Conservation (phyloP, 2,113 vertebrate genomes). For the Rattus norvegicus region DNA sequence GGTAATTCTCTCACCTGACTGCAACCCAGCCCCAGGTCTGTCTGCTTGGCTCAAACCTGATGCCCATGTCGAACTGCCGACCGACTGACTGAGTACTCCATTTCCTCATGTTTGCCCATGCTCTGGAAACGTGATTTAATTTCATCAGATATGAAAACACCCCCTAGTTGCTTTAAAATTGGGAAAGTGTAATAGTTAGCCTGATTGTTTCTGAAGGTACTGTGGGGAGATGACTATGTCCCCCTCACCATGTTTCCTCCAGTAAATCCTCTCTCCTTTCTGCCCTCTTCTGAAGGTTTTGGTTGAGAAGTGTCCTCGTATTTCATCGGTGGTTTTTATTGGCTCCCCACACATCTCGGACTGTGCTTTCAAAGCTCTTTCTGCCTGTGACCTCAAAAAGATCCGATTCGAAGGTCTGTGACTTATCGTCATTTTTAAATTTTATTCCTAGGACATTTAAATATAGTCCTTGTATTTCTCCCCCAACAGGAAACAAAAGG, state of each 20-base stretch:
- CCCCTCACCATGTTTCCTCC: not conserved
- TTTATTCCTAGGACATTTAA: conserved; percentile 14
- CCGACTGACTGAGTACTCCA: not conserved
- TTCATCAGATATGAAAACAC: conserved; percentile 29
- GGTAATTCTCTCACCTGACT: not conserved
- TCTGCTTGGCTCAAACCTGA: not conserved
- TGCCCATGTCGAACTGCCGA: not conserved
- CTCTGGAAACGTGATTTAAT: conserved; percentile 39
- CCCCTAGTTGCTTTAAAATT: conserved; percentile 32
- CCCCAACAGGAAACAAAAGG: conserved; percentile 86
- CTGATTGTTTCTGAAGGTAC: conserved; percentile 17
- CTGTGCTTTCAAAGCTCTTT: conserved; percentile 85
- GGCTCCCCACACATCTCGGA: conserved; percentile 89
- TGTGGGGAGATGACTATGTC: not conserved
- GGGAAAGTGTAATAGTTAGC: conserved; percentile 9
- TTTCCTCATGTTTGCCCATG: conserved; percentile 27
- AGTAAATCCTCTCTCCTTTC: not conserved
- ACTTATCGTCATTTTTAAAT: conserved; percentile 29
- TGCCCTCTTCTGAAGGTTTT: conserved; percentile 84
- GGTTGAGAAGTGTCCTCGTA: conserved; percentile 83
- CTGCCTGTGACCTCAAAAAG: conserved; percentile 83
- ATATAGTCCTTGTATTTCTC: not conserved
- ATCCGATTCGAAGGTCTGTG: conserved; percentile 86
- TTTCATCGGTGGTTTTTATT: conserved; percentile 86
- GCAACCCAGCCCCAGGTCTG: not conserved